Base-by-base conservation (phyloP, 2,797 vertebrate species). In the Pitangus sulphuratus region DNA sequence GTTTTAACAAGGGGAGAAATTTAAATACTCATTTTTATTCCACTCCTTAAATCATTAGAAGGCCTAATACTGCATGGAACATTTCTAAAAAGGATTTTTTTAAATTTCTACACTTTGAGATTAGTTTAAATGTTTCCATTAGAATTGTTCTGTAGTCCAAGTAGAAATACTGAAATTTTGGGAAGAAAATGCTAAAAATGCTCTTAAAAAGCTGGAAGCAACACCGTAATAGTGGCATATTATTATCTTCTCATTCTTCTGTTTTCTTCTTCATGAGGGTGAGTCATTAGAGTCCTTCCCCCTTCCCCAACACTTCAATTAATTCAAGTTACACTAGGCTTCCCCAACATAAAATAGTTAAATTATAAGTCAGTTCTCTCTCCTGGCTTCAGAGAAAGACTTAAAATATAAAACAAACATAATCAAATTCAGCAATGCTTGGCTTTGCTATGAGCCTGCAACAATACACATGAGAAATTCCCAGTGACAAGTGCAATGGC, bases 1-100 rank as follows among this genome's bases (percentile, higher is more conserved):
- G 13, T 76, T 91, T 90, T 88, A 89, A 62, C 60, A 77, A 42
- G 44, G 40, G 76, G 48, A 66, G 33, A 89, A 77, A 92, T 90
- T 35, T 70, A 21, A 89, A 90, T 58, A 83, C 25, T 82, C 9
- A 4, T 72, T 89, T 93, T 92, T 66, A 79, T 70, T 90, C 37
- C 62, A 4, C 16, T 79, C 15, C n/a, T 70, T 88, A 74, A 91
- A 53, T 37, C 45, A 15, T n/a, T 62, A 50, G n/a, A 84, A 84
- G 54, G 58, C 70, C 89, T 87, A 61, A 47, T 75, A 64, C 44
- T 57, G 16, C 35, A 33, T 30, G 18, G 31, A 87, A 69, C 6
- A 30, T 76, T 78, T 80, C 57, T 62, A 24, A 69, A 78, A 71
- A 53, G 3, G 4, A 31, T 37, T 39, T 84, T 39, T 2, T 0